phyloP scores from a whole-genome alignment of 2,113 vertebrate genomes.

The Vombatus ursinus region DNA sequence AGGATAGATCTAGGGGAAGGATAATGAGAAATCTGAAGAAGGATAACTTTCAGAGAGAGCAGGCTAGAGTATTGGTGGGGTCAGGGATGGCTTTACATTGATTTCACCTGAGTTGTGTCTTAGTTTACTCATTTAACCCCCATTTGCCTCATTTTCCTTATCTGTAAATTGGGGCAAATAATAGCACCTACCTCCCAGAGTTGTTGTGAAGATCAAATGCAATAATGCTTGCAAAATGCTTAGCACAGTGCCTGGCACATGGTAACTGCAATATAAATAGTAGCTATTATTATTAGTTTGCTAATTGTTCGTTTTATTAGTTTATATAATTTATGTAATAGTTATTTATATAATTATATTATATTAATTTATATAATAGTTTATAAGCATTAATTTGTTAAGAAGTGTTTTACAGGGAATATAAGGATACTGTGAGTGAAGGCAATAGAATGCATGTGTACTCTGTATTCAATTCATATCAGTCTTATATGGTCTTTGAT shows the following conservation, averaged over 20 bases:
- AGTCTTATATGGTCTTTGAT: slow-evolving; percentile 6
- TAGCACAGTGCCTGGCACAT: background rate
- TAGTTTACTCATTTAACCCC: background rate
- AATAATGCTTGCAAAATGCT: background rate
- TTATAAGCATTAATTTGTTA: background rate
- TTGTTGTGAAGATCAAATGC: background rate
- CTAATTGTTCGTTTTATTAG: background rate
- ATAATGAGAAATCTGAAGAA: background rate
- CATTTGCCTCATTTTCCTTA: background rate
- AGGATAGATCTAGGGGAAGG: background rate
- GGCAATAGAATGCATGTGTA: background rate
- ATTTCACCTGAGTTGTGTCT: background rate
- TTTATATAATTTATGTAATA: background rate
- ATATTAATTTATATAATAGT: background rate
- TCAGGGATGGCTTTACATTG: background rate
- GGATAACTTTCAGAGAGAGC: background rate
- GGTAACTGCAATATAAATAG: background rate
- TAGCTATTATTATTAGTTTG: background rate
- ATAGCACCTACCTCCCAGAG: background rate
- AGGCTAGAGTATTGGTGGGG: background rate
- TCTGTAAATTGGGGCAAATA: background rate
- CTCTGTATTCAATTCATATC: background rate
- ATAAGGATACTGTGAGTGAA: background rate
- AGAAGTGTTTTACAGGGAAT: background rate
- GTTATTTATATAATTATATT: background rate